Percentiles rank a stretch among this genome's conserved stretches.
Evolutionary conservation across 2,113 vertebrate species (phyloP).

Genomic region (Thalassoma bifasciatum): DNA sequence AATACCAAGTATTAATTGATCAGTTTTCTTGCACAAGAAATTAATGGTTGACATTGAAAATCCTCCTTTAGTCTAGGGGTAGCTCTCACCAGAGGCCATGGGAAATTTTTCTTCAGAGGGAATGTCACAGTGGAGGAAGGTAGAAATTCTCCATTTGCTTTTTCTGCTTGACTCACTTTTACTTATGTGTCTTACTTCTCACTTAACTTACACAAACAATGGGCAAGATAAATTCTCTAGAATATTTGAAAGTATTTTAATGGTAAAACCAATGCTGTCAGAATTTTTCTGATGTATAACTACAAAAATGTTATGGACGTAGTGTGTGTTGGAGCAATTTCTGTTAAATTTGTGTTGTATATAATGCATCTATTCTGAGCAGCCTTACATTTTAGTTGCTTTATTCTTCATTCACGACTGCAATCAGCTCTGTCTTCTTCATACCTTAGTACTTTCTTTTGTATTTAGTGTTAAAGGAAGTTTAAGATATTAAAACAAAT

Average conservation of each 20-base stretch:
- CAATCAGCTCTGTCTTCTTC: background rate
- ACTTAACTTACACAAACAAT: too few relatives aligned
- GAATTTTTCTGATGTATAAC: too few relatives aligned
- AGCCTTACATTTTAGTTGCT: background rate
- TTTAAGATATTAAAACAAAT: background rate
- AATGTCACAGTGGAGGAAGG: conserved; percentile 98
- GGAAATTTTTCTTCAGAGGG: conserved; percentile 96
- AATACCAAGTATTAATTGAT: background rate
- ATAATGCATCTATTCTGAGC: too few relatives aligned
- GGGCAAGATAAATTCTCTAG: too few relatives aligned
- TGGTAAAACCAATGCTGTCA: too few relatives aligned
- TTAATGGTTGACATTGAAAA: background rate
- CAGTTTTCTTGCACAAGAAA: conserved; percentile 9
- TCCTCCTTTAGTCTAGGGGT: conserved; percentile 91
- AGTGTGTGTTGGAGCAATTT: too few relatives aligned
- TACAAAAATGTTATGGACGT: too few relatives aligned
- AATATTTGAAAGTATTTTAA: too few relatives aligned
- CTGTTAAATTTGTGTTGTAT: too few relatives aligned
- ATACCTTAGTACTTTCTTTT: too few relatives aligned
- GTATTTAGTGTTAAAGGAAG: background rate
- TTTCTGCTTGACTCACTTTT: background rate
- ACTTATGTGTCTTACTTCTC: background rate
- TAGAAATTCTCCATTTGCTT: conserved; percentile 60
- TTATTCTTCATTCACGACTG: background rate
- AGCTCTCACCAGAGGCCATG: conserved; percentile 95